phyloP scores from a whole-genome alignment of 2,113 vertebrate genomes.

The Ochotona curzoniae region DNA sequence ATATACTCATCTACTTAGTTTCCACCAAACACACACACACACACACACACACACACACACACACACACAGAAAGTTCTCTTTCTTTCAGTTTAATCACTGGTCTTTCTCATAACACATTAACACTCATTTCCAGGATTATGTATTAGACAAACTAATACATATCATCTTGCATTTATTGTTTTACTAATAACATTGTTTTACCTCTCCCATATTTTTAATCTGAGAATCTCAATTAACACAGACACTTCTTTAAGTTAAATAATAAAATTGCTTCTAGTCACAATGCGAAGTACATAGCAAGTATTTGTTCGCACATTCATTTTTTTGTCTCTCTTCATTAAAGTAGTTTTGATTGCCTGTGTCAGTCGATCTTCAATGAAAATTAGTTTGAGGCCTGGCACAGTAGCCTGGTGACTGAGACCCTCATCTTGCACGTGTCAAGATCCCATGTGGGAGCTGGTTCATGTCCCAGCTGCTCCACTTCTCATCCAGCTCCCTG shows the following conservation, averaged over 20 bases:
- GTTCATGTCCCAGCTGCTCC: too few species aligned
- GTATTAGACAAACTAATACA: background rate
- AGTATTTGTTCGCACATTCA: background rate
- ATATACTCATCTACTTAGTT: background rate
- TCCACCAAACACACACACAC: background rate
- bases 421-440: too few species aligned
- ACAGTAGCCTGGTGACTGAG: too few species aligned
- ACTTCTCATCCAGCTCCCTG: too few species aligned
- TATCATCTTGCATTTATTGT: background rate
- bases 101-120: background rate
- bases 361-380: background rate
- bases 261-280: background rate
- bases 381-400: background rate
- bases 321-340: background rate
- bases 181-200: background rate
- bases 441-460: too few species aligned
- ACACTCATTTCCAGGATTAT: too few species aligned
- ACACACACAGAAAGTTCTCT: background rate
- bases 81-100: background rate
- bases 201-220: background rate
- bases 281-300: background rate
- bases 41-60: background rate
- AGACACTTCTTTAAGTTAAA: background rate
- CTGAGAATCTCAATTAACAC: background rate
- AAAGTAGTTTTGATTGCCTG: background rate